A percentile compares a stretch with the other conserved stretches of the same genome.
phyloP scores from a whole-genome alignment of 2,888 invertebrate species.

The Abrostola triplasia region DNA sequence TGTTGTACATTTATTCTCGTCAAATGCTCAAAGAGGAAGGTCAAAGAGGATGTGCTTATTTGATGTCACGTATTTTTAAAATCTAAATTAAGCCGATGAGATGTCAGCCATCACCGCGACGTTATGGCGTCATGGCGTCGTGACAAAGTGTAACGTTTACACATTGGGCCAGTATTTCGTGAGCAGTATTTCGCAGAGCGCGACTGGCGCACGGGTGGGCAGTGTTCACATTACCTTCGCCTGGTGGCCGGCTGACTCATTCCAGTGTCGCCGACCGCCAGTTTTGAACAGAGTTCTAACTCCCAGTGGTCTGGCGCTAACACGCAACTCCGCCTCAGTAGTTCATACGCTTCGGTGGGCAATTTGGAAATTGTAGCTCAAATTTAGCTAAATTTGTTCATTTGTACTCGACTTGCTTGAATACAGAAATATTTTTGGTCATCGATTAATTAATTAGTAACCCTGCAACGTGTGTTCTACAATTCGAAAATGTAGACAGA shows the following conservation, averaged over 20 bases:
- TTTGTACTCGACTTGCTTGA: slow-evolving; percentile 51
- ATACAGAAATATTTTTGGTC: slow-evolving; percentile 41
- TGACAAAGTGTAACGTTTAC: slow-evolving; percentile 47
- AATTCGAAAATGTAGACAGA: background rate
- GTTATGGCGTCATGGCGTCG: slow-evolving; percentile 26
- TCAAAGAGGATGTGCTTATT: too few relatives aligned
- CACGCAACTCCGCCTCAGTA: slow-evolving; percentile 82
- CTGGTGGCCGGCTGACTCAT: slow-evolving; percentile 75
- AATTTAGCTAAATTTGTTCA: slow-evolving; percentile 64
- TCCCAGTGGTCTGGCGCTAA: slow-evolving; percentile 76
- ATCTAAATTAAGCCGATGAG: slow-evolving; percentile 12
- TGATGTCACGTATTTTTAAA: slow-evolving; percentile 5
- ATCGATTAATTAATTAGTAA: slow-evolving; percentile 30
- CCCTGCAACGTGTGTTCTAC: slow-evolving; percentile 4
- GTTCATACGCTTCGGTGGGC: slow-evolving; percentile 76
- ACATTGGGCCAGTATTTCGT: slow-evolving; percentile 58
- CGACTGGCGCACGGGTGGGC: slow-evolving; percentile 66
- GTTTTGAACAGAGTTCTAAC: slow-evolving; percentile 73
- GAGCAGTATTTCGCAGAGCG: slow-evolving; percentile 60
- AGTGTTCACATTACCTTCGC: slow-evolving; percentile 71
- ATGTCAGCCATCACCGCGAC: slow-evolving; percentile 25
- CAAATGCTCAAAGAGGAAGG: too few relatives aligned
- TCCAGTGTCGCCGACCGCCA: slow-evolving; percentile 69
- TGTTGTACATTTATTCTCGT: too few relatives aligned
- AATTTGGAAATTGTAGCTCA: slow-evolving; percentile 75